phyloP scores from a whole-genome alignment of 2,113 vertebrate genomes.

The Oncorhynchus keta region DNA sequence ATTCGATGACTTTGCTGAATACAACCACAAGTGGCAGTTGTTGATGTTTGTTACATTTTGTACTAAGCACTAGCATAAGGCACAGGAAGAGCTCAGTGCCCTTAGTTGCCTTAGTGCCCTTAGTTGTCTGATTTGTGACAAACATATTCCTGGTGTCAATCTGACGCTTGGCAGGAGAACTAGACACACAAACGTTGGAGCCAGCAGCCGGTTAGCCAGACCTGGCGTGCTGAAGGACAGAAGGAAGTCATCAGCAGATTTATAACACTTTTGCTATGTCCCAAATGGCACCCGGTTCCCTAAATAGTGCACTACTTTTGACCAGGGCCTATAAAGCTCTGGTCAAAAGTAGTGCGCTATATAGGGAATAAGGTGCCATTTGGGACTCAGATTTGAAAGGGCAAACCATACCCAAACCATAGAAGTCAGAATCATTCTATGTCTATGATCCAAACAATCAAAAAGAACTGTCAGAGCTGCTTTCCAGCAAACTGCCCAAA shows the following conservation, averaged over 20 bases:
- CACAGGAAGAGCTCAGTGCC: not conserved
- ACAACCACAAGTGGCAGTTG: no score
- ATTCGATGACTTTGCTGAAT: no score
- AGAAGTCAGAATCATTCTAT: no score
- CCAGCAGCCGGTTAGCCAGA: not conserved
- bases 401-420: no score
- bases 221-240: not conserved
- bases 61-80: not conserved
- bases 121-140: not conserved
- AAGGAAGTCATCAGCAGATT: not conserved
- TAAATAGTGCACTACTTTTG: not conserved
- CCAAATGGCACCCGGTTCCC: no score
- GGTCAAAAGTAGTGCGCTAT: not conserved
- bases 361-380: no score
- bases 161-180: not conserved
- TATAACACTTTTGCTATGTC: not conserved
- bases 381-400: no score
- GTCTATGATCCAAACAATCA: not conserved
- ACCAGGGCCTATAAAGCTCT: not conserved
- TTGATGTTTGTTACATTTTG: no score
- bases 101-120: not conserved
- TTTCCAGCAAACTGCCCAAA: conserved; percentile 11
- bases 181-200: not conserved
- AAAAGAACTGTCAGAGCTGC: not conserved
- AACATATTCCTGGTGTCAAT: not conserved